A percentile compares a stretch with the other conserved stretches of the same genome.
Conservation (phyloP, 2,113 vertebrate genomes). For the Hucho hucho region DNA sequence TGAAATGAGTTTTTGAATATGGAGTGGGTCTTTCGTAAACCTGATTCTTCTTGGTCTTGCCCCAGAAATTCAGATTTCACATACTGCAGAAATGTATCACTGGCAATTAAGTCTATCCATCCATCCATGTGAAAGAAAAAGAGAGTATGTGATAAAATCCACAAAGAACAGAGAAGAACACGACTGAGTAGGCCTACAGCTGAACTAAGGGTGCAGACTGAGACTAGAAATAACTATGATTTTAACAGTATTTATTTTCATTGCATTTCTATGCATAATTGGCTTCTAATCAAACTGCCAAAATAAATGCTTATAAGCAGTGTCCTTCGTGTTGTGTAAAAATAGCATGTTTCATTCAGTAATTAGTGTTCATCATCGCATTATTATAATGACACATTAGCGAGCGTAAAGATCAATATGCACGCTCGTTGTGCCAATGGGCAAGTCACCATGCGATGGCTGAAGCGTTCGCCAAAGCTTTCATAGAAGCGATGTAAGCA, state of each 20-base stretch:
- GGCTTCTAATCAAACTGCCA: neutral
- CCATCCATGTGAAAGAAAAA: neutral
- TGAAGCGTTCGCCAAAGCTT: neutral
- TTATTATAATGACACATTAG: neutral
- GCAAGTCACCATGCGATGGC: neutral
- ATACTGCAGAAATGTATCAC: conserved; percentile 19
- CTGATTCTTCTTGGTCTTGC: conserved; percentile 57
- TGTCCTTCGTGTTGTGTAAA: neutral
- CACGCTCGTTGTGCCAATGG: neutral
- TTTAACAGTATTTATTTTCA: neutral
- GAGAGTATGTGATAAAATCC: neutral
- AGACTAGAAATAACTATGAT: neutral
- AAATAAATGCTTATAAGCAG: neutral
- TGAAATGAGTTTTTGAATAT: conserved; percentile 59
- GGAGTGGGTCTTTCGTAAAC: conserved; percentile 52
- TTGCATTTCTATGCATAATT: neutral
- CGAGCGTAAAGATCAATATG: neutral
- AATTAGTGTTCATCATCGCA: neutral
- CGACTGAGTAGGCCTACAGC: neutral
- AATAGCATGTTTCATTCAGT: neutral
- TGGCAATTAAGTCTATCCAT: neutral
- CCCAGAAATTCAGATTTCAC: conserved; percentile 61
- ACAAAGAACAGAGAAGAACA: neutral
- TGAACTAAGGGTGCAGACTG: neutral
- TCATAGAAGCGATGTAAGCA: neutral